Conservation (phyloP, 2,113 vertebrate species). For the Dasyurus viverrinus region DNA sequence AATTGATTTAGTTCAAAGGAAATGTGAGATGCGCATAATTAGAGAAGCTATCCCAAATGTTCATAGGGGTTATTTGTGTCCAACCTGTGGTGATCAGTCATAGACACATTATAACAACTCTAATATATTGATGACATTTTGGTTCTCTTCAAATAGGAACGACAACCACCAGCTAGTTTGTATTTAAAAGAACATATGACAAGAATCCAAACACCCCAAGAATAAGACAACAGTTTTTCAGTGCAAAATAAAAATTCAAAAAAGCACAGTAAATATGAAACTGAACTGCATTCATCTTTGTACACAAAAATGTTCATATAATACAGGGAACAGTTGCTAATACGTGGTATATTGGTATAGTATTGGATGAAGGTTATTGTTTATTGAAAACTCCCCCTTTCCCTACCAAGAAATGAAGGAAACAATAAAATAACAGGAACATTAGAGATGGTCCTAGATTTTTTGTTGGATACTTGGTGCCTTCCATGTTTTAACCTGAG, state of each 20-base stretch:
- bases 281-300: conserved; percentile 96
- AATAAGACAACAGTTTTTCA: conserved; percentile 91
- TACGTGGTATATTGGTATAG: conserved; percentile 95
- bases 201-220: conserved; percentile 93
- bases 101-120: too few species aligned
- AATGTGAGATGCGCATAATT: too few species aligned
- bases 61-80: too few species aligned
- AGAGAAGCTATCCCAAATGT: too few species aligned
- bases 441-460: too few species aligned
- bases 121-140: too few species aligned
- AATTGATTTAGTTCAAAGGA: too few species aligned
- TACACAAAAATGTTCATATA: conserved; percentile 97
- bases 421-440: neutral
- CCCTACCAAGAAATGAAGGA: neutral
- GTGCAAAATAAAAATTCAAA: conserved; percentile 90
- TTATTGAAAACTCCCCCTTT: conserved; percentile 74
- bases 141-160: too few species aligned
- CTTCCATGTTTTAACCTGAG: too few species aligned
- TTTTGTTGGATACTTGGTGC: too few species aligned
- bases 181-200: conserved; percentile 89
- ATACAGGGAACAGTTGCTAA: conserved; percentile 95
- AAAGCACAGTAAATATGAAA: conserved; percentile 96
- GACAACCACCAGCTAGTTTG: too few species aligned
- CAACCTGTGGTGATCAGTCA: too few species aligned
- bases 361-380: conserved; percentile 91